A percentile compares a stretch with the other conserved stretches of the same genome.
Conservation (phyloP, 2,113 vertebrate species). For the Psammodynastes pulverulentus region DNA sequence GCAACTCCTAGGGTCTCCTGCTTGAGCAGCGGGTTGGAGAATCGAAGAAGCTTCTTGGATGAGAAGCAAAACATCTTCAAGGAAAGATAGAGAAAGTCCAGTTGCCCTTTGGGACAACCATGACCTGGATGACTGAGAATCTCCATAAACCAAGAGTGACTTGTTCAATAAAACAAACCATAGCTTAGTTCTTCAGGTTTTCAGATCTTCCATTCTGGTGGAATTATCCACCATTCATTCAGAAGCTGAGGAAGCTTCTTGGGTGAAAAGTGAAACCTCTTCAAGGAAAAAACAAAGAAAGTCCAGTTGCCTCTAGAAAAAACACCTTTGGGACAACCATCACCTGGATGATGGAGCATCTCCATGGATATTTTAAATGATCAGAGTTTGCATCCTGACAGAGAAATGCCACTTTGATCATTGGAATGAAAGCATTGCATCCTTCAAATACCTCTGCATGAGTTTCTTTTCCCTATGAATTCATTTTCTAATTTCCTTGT, state of each 20-base stretch:
- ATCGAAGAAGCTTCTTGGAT: not conserved
- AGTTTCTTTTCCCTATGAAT: not conserved
- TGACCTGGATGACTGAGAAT: not conserved
- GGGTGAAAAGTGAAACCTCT: not conserved
- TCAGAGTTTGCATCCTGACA: not conserved
- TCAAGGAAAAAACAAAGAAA: not conserved
- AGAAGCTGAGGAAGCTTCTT: not conserved
- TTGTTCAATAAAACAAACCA: too few species aligned
- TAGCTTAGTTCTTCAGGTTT: too few species aligned
- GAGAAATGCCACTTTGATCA: not conserved
- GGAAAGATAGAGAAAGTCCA: not conserved
- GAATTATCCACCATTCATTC: too few species aligned
- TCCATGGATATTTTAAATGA: not conserved
- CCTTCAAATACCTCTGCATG: not conserved
- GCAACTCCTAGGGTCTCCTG: not conserved
- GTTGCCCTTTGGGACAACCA: not conserved
- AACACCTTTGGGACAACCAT: not conserved
- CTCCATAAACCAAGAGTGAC: too few species aligned
- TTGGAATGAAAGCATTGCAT: not conserved
- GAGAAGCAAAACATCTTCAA: not conserved
- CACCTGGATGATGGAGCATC: not conserved
- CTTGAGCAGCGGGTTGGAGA: not conserved
- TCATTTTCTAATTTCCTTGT: not conserved
- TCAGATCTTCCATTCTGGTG: too few species aligned
- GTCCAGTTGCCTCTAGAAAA: not conserved